Evolutionary conservation across 1,140 invertebrate genomes (phyloP).

Genomic region (Aethina tumida): DNA sequence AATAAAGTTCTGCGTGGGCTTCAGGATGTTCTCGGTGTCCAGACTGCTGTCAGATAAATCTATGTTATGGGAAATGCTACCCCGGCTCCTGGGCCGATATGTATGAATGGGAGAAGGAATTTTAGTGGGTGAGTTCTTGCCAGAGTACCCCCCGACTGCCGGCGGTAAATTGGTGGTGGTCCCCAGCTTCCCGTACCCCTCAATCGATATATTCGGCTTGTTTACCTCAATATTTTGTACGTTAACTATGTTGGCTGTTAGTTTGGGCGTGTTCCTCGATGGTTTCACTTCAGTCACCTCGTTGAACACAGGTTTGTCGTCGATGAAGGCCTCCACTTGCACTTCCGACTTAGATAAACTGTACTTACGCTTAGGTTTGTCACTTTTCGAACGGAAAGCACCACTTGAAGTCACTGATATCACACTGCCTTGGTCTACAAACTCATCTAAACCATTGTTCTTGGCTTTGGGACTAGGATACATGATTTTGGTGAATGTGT

Average conservation of each 20-base stretch:
- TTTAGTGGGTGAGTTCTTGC: constrained; percentile 40
- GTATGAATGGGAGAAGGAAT: constrained; percentile 50
- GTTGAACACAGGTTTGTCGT: constrained; percentile 17
- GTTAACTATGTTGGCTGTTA: constrained; percentile 26
- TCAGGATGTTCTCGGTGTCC: constrained; percentile 53
- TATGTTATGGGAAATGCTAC: constrained; percentile 32
- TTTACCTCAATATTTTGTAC: constrained; percentile 25
- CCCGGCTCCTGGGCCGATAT: constrained; percentile 40
- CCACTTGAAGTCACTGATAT: constrained; percentile 35
- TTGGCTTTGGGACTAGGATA: constrained; percentile 26
- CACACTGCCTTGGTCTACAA: constrained; percentile 33
- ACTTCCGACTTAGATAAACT: constrained; percentile 46
- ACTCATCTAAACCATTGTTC: constrained; percentile 18
- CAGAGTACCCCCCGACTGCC: constrained; percentile 19
- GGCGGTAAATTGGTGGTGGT: constrained; percentile 24
- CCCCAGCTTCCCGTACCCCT: constrained; percentile 10
- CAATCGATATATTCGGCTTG: constrained; percentile 5
- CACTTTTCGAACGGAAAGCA: constrained; percentile 27
- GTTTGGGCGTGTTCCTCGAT: constrained; percentile 15
- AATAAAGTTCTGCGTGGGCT: constrained; percentile 57
- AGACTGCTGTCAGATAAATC: constrained; percentile 39
- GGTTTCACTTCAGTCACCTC: constrained; percentile 8
- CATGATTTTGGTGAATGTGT: constrained; percentile 28
- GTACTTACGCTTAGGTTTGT: constrained; percentile 35
- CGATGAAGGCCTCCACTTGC: constrained; percentile 31